Evolutionary conservation across 2,888 invertebrate genomes (phyloP).

Genomic region (Onthophagus sagittarius): DNA sequence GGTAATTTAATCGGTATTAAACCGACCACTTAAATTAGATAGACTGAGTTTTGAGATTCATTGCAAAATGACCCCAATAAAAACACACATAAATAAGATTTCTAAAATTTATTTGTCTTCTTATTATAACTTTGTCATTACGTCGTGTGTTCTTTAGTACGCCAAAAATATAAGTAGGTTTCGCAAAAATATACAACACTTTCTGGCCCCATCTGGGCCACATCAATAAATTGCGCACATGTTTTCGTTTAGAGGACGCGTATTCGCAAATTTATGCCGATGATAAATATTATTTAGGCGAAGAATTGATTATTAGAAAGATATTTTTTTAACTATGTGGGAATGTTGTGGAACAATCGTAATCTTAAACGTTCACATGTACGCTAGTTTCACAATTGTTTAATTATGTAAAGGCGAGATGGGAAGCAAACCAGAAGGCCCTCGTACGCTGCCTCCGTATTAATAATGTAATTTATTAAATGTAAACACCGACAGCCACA

Average conservation of each 20-base stretch:
- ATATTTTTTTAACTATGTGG: background rate
- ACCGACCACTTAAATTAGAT: background rate
- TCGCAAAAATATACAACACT: background rate
- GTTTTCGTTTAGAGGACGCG: background rate
- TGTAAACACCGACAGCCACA: background rate
- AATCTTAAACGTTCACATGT: slow-evolving; percentile 12
- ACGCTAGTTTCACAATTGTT: slow-evolving; percentile 2
- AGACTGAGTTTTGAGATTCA: background rate
- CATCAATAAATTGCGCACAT: background rate
- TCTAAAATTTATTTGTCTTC: background rate
- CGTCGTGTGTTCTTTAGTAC: background rate
- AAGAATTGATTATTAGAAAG: background rate
- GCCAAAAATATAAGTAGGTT: background rate
- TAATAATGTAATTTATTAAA: background rate
- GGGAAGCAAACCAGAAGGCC: background rate
- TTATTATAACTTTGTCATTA: background rate
- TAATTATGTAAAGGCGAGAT: slow-evolving; percentile 5
- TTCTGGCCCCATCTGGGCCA: background rate
- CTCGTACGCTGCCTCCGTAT: background rate
- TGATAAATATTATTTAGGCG: too few species aligned
- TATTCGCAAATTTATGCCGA: background rate
- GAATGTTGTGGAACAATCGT: background rate
- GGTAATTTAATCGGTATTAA: background rate
- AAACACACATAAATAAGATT: background rate
- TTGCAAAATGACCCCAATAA: background rate